Conservation (phyloP, 1,140 invertebrate species). For the Lucilia sericata region DNA sequence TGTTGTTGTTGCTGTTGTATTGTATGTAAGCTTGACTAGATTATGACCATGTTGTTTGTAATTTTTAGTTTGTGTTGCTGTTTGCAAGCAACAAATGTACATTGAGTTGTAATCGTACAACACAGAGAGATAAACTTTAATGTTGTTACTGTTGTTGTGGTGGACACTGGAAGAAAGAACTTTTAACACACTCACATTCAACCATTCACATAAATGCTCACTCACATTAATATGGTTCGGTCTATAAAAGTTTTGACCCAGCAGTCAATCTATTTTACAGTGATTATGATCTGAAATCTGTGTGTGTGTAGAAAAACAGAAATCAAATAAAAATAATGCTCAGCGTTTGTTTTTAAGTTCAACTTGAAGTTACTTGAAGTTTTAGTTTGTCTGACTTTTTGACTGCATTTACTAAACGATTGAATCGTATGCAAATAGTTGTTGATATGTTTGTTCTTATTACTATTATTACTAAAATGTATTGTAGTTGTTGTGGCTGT, state of each 20-base stretch:
- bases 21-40: slow-evolving; percentile 26
- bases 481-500: neutral
- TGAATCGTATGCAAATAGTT: neutral
- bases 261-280: slow-evolving; percentile 28
- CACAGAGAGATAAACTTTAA: neutral
- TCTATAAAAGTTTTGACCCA: slow-evolving; percentile 8
- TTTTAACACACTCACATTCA: neutral
- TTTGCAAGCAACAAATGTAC: neutral
- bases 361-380: neutral
- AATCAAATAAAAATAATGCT: no score
- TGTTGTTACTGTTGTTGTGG: neutral
- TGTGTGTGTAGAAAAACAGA: neutral
- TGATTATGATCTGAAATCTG: slow-evolving; percentile 10
- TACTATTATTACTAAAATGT: neutral
- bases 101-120: neutral
- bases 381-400: neutral
- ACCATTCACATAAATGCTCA: neutral
- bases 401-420: neutral
- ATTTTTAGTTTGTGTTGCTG: slow-evolving; percentile 5
- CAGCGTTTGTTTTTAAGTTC: neutral
- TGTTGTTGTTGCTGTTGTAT: slow-evolving; percentile 1
- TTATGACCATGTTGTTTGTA: slow-evolving; percentile 27
- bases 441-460: neutral
- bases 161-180: slow-evolving; percentile 20
- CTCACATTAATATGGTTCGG: neutral